A percentile compares a stretch with the other conserved stretches of the same genome.
phyloP scores from a whole-genome alignment of 2,113 vertebrate species.

The Chaenocephalus aceratus region DNA sequence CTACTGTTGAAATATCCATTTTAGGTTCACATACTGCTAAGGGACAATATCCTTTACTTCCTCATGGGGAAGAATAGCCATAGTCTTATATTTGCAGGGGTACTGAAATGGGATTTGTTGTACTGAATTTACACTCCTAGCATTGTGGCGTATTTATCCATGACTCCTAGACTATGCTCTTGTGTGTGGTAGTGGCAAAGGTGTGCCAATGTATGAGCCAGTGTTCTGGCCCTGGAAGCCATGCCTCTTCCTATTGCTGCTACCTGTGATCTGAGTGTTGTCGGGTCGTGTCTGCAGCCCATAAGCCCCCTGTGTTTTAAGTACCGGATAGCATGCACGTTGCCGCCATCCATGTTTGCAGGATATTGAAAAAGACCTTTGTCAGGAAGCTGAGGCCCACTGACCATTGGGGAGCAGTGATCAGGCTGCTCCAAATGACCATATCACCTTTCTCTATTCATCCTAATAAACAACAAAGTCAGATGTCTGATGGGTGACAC shows the following conservation, averaged over 20 bases:
- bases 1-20: neutral
- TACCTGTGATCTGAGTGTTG: constrained; percentile 75
- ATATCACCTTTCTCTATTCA: constrained; percentile 75
- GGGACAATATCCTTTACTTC: neutral
- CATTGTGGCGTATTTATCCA: constrained; percentile 9
- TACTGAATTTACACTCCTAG: neutral
- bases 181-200: constrained; percentile 40
- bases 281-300: constrained; percentile 38
- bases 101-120: neutral
- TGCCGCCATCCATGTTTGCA: constrained; percentile 67
- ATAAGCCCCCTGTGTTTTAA: constrained; percentile 64
- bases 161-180: constrained; percentile 6
- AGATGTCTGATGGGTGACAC: constrained; percentile 38
- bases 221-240: constrained; percentile 52
- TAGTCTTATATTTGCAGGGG: neutral
- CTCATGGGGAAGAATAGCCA: neutral
- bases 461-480: constrained; percentile 60
- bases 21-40: neutral
- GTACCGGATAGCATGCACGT: constrained; percentile 65
- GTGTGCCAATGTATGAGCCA: constrained; percentile 52
- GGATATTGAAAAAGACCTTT: constrained; percentile 85
- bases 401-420: constrained; percentile 56
- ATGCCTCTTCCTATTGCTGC: constrained; percentile 73
- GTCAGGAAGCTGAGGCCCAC: constrained; percentile 79
- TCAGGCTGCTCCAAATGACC: constrained; percentile 64